Base-by-base conservation (phyloP, 2,888 invertebrate genomes). In the Andrena bicolor region DNA sequence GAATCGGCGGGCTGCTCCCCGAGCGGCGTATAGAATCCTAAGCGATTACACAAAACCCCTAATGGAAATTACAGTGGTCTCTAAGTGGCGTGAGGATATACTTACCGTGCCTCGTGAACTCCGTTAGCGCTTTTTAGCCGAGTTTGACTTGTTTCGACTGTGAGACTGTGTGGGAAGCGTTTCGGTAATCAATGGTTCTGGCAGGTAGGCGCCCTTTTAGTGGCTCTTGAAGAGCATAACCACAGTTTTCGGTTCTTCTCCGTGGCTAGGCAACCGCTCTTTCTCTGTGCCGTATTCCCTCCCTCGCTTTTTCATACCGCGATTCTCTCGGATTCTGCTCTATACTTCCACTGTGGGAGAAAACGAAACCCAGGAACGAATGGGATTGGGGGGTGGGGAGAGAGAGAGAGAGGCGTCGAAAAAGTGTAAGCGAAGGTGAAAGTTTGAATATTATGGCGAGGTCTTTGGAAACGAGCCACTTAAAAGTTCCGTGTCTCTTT, bases 121-220 rank as follows among this genome's bases (percentile, higher is more conserved):
- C 89, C 88, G 91, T 92, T 92, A 90, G 90, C 89, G 89, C 90
- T 90, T 92, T 92, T 91, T 91, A 89, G 85, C 86, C 70, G 85
- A 92, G 88, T 91, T 92, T 88, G 89, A 92, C 91, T 91, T 88
- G 89, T 89, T 90, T 83, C 86, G 84, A 88, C 86, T 91, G 85
- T 86, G 86, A 86, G 89, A 88, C 85, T 92, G 93, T 93, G 93
- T 93, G 93, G 93, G 93, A 93, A 93, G 93, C 90, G 92, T 91
- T 92, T 93, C 90, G 92, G 91, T 93, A 94, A 94, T 94, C 93
- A 93, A 92, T 91, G 93, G 93, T 93, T 93, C 90, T 91, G 91
- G 90, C 92, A 93, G 93, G 92, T 93, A 93, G 90, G 92, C 90
- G 91, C 90, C 91, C 89, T 91, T 92, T 92, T 91, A 90, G 90